Evolutionary conservation across 2,797 vertebrate genomes (phyloP).

Genomic region (Smutsia gigantea): DNA sequence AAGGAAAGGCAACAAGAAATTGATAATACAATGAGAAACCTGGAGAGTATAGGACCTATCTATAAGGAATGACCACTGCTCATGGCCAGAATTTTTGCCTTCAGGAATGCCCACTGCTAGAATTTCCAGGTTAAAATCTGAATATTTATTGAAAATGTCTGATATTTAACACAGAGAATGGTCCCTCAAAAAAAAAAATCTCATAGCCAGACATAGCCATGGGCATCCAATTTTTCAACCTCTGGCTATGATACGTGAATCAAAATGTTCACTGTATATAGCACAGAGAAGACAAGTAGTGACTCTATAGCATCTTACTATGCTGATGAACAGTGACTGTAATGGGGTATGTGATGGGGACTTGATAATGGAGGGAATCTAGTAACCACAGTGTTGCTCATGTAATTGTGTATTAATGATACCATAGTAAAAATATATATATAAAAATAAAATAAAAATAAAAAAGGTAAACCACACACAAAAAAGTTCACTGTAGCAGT

Average conservation of each 20-base stretch:
- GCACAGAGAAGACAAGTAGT: no score
- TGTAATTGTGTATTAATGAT: no score
- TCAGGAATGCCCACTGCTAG: neutral
- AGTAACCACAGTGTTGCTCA: no score
- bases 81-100: neutral
- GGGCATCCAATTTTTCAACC: neutral
- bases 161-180: neutral
- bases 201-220: neutral
- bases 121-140: conserved; percentile 25
- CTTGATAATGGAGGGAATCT: no score
- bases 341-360: no score
- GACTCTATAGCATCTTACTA: no score
- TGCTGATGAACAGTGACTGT: no score
- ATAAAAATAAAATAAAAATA: no score
- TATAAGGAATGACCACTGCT: neutral
- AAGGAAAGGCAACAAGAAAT: neutral
- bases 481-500: neutral
- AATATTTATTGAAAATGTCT: conserved; percentile 32
- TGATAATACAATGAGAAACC: neutral
- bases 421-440: no score
- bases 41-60: neutral
- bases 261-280: neutral
- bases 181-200: neutral
- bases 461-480: no score
- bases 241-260: neutral